phyloP scores from a whole-genome alignment of 2,113 vertebrate species.

The Nothocercus nigrocapillus region DNA sequence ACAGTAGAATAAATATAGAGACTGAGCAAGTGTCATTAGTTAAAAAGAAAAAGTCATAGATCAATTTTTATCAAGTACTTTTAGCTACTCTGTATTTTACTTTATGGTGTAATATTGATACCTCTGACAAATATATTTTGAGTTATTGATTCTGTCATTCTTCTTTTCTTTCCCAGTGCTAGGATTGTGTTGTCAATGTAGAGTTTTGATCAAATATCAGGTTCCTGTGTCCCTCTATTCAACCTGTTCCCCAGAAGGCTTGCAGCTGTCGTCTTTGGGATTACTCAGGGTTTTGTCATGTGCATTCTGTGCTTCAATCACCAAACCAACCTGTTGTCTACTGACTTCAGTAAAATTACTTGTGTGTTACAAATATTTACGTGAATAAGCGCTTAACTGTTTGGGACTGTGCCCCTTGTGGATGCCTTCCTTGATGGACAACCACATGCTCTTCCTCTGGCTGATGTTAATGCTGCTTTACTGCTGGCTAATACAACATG shows the following conservation, averaged over 20 bases:
- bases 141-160: not conserved
- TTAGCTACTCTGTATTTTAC: not conserved
- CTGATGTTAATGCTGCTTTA: not conserved
- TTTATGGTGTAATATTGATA: not conserved
- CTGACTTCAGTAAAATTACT: not conserved
- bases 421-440: not conserved
- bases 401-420: not conserved
- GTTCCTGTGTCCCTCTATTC: not conserved
- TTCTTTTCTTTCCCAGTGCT: not conserved
- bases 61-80: not conserved
- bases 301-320: not conserved
- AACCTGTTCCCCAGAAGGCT: not conserved
- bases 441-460: rapidly evolving
- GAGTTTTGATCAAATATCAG: not conserved
- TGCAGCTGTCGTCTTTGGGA: not conserved
- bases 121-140: not conserved
- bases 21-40: not conserved
- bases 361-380: not conserved
- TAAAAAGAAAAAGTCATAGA: not conserved
- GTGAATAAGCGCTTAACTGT: not conserved
- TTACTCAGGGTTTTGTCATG: rapidly evolving
- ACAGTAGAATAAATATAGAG: not conserved
- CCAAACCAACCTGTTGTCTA: not conserved
- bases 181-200: not conserved
- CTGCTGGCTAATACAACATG: not conserved